Evolutionary conservation across 2,113 vertebrate species (phyloP).

Genomic region (Psammodynastes pulverulentus): DNA sequence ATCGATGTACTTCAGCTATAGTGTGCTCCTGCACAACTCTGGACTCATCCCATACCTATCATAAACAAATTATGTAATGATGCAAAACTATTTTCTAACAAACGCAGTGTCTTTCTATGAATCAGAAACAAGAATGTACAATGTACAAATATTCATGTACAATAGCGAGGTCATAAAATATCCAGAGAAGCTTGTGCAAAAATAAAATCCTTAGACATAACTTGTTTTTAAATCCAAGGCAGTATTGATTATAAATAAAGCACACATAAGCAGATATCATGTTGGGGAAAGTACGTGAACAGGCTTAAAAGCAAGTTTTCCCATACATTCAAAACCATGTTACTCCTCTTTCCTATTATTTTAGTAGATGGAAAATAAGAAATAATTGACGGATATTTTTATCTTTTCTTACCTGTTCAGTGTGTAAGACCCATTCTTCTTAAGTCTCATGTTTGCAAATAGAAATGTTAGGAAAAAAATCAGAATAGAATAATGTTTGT

Average conservation of each 20-base stretch:
- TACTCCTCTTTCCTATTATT: not conserved
- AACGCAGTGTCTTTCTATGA: not conserved
- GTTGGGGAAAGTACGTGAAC: not conserved
- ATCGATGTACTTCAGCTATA: not conserved
- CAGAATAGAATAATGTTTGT: slow-evolving; percentile 50
- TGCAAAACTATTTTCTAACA: not conserved
- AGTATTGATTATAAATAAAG: not conserved
- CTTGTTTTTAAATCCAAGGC: not conserved
- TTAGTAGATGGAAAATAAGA: not conserved
- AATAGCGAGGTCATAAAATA: not conserved
- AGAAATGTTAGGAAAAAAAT: slow-evolving; percentile 64
- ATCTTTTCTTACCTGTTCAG: slow-evolving; percentile 67
- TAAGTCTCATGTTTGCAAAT: slow-evolving; percentile 67
- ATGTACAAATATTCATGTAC: not conserved
- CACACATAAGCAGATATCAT: not conserved
- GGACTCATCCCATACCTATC: not conserved
- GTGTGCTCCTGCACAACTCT: not conserved
- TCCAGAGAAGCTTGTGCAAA: not conserved
- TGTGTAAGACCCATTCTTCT: slow-evolving; percentile 70
- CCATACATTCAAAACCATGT: not conserved
- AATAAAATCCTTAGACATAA: not conserved
- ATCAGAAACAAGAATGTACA: not conserved
- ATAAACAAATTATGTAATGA: not conserved
- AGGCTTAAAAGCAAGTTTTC: not conserved
- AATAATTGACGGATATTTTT: not conserved